Base-by-base conservation (phyloP, 2,113 vertebrate genomes). In the Entelurus aequoreus region DNA sequence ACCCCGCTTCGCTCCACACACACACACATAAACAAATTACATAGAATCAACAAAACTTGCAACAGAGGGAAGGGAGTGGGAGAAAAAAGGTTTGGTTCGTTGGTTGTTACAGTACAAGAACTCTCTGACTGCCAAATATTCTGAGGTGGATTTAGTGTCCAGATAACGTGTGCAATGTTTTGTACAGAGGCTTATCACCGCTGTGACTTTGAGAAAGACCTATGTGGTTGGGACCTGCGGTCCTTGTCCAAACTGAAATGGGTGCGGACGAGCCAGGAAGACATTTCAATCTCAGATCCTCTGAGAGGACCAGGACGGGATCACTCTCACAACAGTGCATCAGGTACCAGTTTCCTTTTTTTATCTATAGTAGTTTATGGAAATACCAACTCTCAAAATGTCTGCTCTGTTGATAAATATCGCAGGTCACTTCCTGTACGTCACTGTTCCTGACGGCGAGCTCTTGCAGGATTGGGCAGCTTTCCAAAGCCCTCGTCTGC, bases 301-400 rank as follows among this genome's bases (percentile, higher is more conserved):
- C 1, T 75, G 0, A 37, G 75, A 64, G 81, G 88, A 58, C 95
- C 94, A 0, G 82, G 70, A 2, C 83, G 94, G 48, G 96, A 98
- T 84, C 94, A 97, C 80, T 94, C 90, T 77, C 86, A 0, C 1
- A 95, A 93, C 85, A 93, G 80, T 3, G 69, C 54, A 0, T 21
- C 78, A 64, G 94, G 96, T 95, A 11, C 15, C n/a, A 9, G 42
- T 54, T 5, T 56, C 2, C 14, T 1, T 13, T 7, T 11, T 50
- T 40, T 21, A 6, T 28, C 36, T 6, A 36, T 13, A 52, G 11
- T 48, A 13, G 1, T 42, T 42, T 9, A 9, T 9, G 35, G 36
- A 35, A 37, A 54, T 12, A 40, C 7, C 1, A 40, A 40, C 14
- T 19, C 16, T 55, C 15, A 38, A 55, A 55, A 38, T 40, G 15